phyloP scores from a whole-genome alignment of 2,113 vertebrate genomes.

The Dasyornis broadbenti region DNA sequence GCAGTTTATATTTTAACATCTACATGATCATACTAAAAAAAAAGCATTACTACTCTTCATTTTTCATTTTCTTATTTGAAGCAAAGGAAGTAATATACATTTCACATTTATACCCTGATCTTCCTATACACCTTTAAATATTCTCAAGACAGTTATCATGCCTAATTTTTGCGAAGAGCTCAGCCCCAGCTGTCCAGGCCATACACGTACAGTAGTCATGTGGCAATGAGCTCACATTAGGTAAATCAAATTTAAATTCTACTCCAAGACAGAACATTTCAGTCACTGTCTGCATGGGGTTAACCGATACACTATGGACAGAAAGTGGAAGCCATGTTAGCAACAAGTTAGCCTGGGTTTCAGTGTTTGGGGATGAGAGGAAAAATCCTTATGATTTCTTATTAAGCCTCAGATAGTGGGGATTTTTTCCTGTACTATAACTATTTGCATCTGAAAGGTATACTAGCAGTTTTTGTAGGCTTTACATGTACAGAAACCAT shows the following conservation, averaged over 20 bases:
- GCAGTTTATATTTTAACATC: background rate
- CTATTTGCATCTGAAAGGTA: background rate
- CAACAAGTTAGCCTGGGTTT: background rate
- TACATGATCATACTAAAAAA: background rate
- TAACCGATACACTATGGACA: background rate
- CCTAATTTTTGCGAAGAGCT: background rate
- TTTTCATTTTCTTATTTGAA: background rate
- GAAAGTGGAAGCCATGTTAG: background rate
- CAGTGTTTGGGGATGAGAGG: background rate
- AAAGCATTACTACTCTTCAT: background rate
- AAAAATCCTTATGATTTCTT: background rate
- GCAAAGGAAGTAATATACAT: background rate
- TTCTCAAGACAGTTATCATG: background rate
- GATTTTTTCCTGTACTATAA: background rate
- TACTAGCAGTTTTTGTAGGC: background rate
- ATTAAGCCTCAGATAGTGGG: background rate
- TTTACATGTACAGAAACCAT: background rate
- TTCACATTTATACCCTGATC: background rate
- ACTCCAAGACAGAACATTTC: background rate
- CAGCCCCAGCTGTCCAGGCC: background rate
- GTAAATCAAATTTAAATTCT: constrained; percentile 8
- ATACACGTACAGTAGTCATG: background rate
- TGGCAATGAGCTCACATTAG: background rate
- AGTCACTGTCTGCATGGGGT: background rate
- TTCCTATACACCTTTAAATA: background rate